Evolutionary conservation across 2,888 invertebrate species (phyloP), one percentile per base, ranked within the genome.

Genomic region (Sthenelais limicola): DNA sequence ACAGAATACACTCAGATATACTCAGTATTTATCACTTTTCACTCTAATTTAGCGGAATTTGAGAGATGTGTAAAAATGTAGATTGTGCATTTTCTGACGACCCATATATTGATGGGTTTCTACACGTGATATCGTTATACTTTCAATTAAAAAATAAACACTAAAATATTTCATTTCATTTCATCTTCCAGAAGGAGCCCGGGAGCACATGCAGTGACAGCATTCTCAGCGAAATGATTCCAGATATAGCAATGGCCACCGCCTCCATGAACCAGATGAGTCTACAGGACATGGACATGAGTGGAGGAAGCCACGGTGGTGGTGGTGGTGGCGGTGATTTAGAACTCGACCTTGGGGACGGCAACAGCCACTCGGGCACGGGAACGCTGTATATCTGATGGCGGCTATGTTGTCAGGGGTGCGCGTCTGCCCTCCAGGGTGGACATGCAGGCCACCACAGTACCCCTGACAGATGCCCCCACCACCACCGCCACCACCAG

Each of bases 271-370:
- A 90, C 5, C 93, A 91, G 87, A 90, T 92, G 84, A 92, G 92
- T 88, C 89, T 92, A 24, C 78, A 74, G 28, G 74, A 71, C 51
- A 43, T 30, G n/a, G 43, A 70, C 70, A 24, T 70, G 24, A 51
- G 70, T 71, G 54, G 35, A 73, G 68, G 26, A 69, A 43, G 35
- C 54, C 35, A 52, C 24, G 49, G 18, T 15, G n/a, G 28, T n/a
- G 21, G 26, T 33, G 35, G 43, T 15, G 48, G 43, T 15, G 68
- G 81, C 33, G 76, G 80, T 38, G 91, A 92, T 80, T 89, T 95
- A 84, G 94, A 94, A 86, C 89, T 95, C 80, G 94, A 94, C 88
- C 90, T 96, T 78, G 96, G 96, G 0, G 95, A 96, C 74, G 83
- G 86, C 33, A 80, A 79, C 49, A 83, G 81, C 75, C 84, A 83